phyloP scores from a whole-genome alignment of 2,797 vertebrate genomes.

The Sebastes aleutianus region DNA sequence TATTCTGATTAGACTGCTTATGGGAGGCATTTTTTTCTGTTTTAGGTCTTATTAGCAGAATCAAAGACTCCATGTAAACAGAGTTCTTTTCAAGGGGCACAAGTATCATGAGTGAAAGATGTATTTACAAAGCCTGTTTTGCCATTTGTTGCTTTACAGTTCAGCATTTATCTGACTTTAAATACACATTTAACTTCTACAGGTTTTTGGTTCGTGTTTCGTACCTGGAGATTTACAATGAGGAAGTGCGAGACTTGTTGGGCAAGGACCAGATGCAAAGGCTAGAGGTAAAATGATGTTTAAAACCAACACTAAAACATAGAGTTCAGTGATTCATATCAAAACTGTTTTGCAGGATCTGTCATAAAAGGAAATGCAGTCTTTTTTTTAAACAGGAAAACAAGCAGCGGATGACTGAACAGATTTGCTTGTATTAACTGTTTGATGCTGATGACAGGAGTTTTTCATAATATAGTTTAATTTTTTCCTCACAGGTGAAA shows the following conservation, averaged over 20 bases:
- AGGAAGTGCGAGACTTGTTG: slow-evolving; percentile 95
- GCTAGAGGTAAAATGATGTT: slow-evolving; percentile 87
- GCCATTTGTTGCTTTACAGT: background rate
- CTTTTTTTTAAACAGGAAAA: background rate
- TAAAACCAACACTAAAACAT: background rate
- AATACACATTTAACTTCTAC: slow-evolving; percentile 4
- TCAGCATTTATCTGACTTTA: background rate
- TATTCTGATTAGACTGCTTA: background rate
- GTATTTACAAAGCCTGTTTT: background rate
- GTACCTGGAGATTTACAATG: slow-evolving; percentile 99
- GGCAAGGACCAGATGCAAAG: slow-evolving; percentile 97
- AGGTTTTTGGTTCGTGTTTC: slow-evolving; percentile 98
- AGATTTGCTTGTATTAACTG: background rate
- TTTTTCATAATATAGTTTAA: background rate
- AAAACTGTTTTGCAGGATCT: background rate
- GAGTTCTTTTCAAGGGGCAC: background rate
- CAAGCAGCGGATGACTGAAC: background rate
- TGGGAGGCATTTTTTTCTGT: background rate
- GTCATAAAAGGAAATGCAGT: background rate
- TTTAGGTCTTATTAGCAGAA: background rate
- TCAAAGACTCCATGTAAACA: background rate
- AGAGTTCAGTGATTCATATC: background rate
- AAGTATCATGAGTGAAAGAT: background rate
- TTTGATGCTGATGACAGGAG: background rate
- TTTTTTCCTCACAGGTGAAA: slow-evolving; percentile 87